Percentiles rank a stretch among this genome's conserved stretches.
Conservation (phyloP, 2,797 vertebrate species). For the Choloepus didactylus region DNA sequence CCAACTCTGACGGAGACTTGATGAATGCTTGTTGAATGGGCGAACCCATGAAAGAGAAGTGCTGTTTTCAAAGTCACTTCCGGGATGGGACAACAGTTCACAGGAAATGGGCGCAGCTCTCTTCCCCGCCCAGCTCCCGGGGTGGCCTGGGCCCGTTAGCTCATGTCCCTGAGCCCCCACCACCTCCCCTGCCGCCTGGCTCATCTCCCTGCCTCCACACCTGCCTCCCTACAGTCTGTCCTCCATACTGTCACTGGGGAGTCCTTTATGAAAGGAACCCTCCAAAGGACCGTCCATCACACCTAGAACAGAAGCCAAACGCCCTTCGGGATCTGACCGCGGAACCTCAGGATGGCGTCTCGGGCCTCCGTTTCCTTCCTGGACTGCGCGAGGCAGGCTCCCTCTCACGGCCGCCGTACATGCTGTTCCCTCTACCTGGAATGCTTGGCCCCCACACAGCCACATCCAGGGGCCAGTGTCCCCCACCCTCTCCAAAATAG, state of each 20-base stretch:
- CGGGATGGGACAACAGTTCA: neutral
- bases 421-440: too few species aligned
- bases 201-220: too few species aligned
- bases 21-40: too few species aligned
- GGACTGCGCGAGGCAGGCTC: neutral
- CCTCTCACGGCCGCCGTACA: too few species aligned
- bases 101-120: neutral
- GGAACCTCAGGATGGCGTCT: neutral
- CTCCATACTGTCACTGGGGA: neutral
- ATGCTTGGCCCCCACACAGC: neutral
- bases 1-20: neutral
- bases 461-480: too few species aligned
- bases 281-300: too few species aligned
- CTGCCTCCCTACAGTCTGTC: neutral
- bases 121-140: fast-evolving
- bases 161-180: too few species aligned
- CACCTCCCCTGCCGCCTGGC: fast-evolving
- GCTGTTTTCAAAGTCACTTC: neutral
- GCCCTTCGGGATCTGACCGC: neutral
- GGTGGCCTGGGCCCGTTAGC: fast-evolving
- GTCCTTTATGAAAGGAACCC: neutral
- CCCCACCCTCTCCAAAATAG: neutral
- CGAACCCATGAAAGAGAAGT: neutral
- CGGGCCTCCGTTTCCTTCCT: neutral
- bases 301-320: neutral